A percentile compares a stretch with the other conserved stretches of the same genome.
phyloP scores from a whole-genome alignment of 2,113 vertebrate genomes.

The Pelvicachromis taeniatus region DNA sequence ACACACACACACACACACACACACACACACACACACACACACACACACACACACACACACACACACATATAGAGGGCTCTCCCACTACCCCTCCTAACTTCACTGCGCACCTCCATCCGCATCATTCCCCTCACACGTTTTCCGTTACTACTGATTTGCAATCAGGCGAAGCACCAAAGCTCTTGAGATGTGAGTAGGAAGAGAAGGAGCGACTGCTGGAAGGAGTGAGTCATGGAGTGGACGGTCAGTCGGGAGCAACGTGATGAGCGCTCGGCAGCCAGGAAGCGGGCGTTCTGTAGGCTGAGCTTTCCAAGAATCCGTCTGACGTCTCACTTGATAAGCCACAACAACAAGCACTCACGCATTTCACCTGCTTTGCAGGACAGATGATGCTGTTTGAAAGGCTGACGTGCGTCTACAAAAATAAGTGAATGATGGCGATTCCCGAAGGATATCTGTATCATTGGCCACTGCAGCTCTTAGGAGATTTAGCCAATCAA shows the following conservation, averaged over 20 bases:
- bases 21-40: not conserved
- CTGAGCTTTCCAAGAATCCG: slow-evolving; percentile 47
- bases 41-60: not conserved
- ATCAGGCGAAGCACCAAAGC: not conserved
- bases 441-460: not conserved
- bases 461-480: not conserved
- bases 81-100: slow-evolving; percentile 36
- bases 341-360: not conserved
- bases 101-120: slow-evolving; percentile 6
- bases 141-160: slow-evolving; percentile 14
- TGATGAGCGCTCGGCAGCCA: slow-evolving; percentile 21
- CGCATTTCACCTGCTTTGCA: slow-evolving; percentile 7
- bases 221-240: slow-evolving; percentile 54
- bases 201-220: slow-evolving; percentile 9
- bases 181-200: not conserved
- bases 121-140: slow-evolving; percentile 1
- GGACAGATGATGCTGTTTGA: not conserved
- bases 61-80: slow-evolving; percentile 38
- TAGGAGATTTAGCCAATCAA: not conserved
- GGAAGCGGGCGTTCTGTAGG: slow-evolving; percentile 2
- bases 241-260: slow-evolving; percentile 15
- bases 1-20: fast-evolving
- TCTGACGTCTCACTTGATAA: slow-evolving; percentile 26
- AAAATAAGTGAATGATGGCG: not conserved
- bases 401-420: not conserved